Percentiles rank a stretch among this genome's conserved stretches.
phyloP scores from a whole-genome alignment of 30 jellyfish, hydroid and myxozoan genomes.

The Aurelia aurita complex sp. Pacific region DNA sequence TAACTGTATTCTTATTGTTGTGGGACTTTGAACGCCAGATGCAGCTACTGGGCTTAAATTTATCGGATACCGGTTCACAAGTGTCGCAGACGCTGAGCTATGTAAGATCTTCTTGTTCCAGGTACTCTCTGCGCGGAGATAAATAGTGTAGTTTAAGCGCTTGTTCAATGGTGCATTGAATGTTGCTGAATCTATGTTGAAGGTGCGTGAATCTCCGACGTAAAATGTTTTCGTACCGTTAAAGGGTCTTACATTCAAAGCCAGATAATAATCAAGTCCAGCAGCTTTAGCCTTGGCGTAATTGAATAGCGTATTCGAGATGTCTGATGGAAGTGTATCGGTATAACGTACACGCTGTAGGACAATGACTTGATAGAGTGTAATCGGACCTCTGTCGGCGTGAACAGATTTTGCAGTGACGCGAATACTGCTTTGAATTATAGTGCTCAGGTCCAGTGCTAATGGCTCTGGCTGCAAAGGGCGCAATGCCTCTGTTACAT shows the following conservation, averaged over 20 bases:
- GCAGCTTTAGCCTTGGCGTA: slow-evolving; percentile 21
- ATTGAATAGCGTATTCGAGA: not conserved
- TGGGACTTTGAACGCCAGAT: slow-evolving; percentile 10
- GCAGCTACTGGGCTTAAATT: slow-evolving; percentile 7
- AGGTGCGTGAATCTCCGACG: slow-evolving; percentile 59
- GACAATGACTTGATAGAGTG: slow-evolving; percentile 49
- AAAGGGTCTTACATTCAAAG: slow-evolving; percentile 21
- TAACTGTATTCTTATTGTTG: slow-evolving; percentile 23
- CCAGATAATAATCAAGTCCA: slow-evolving; percentile 27
- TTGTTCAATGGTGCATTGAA: slow-evolving; percentile 54
- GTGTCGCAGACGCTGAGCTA: slow-evolving; percentile 39
- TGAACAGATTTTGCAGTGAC: slow-evolving; percentile 34
- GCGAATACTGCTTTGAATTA: slow-evolving; percentile 4
- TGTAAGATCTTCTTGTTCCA: slow-evolving; percentile 50
- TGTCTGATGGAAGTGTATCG: not conserved
- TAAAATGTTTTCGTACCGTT: slow-evolving; percentile 5
- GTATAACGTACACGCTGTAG: not conserved
- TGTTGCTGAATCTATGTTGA: not conserved
- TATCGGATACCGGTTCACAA: slow-evolving; percentile 38
- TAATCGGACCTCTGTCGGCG: slow-evolving; percentile 50
- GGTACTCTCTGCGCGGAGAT: slow-evolving; percentile 37
- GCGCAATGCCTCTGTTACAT: slow-evolving; percentile 45
- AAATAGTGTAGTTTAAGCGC: slow-evolving; percentile 44
- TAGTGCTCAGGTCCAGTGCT: slow-evolving; percentile 12
- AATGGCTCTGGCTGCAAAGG: slow-evolving; percentile 49